phyloP scores from a whole-genome alignment of 2,113 vertebrate genomes.

The Empidonax alnorum region DNA sequence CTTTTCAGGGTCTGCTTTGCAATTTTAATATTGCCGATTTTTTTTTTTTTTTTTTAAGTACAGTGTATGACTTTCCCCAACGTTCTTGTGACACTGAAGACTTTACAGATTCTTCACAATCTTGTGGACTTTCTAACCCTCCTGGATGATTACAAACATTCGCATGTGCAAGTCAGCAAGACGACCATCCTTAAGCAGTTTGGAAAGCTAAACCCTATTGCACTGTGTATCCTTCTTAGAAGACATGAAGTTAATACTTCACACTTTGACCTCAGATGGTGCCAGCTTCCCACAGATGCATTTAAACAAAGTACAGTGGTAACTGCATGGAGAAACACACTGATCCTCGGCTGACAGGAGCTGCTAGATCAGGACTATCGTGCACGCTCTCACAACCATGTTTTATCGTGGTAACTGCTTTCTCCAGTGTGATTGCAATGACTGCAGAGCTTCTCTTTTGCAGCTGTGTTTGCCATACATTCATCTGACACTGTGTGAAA shows the following conservation, averaged over 20 bases:
- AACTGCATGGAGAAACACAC: background rate
- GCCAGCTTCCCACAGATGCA: background rate
- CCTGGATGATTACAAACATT: background rate
- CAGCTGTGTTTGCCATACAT: background rate
- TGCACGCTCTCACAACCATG: background rate
- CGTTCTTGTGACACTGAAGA: background rate
- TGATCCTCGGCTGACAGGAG: background rate
- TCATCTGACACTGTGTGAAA: background rate
- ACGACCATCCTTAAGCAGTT: background rate
- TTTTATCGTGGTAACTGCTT: background rate
- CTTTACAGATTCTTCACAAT: background rate
- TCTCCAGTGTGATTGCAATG: background rate
- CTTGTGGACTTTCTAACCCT: background rate
- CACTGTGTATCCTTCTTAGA: background rate
- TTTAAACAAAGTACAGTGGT: background rate
- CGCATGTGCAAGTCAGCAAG: background rate
- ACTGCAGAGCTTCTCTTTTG: background rate
- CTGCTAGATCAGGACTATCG: rapidly evolving
- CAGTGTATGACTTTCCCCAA: background rate
- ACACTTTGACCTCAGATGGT: background rate
- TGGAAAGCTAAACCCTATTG: background rate
- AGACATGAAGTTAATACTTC: background rate
- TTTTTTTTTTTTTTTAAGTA: background rate
- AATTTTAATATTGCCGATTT: background rate
- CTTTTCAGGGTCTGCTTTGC: background rate